Base-by-base conservation (phyloP, 2,113 vertebrate genomes). In the Forbesichthys papilliferus region DNA sequence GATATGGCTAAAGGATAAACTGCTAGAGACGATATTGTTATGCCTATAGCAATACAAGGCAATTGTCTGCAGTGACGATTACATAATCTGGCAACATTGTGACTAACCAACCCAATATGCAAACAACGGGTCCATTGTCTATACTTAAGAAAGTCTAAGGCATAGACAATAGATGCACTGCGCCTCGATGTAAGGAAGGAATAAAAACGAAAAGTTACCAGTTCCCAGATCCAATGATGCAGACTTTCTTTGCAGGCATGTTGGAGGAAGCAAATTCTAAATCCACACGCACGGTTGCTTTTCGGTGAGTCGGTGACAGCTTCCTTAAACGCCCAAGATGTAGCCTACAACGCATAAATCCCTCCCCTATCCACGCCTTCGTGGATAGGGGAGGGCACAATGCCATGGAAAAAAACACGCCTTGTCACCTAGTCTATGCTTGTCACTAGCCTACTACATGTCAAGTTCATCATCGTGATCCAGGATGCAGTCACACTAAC, bases 161-260 rank as follows among this genome's bases (percentile, higher is more conserved):
- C 1, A 27, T 27, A 27, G 27, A 27, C 27, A 27, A 27, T 27
- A 3, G 27, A 27, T 27, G 27, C 27, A 52, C 51, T 13, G n/a
- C 13, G 13, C 52, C 4, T 42, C 36, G 36, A 42, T 5, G 36
- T 42, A 42, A 42, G 36, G 5, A 42, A 54, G 6, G 9, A 27
- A 2, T 2, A 27, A 27, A 27, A 27, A 27, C 27, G 27, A 27
- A 27, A 54, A 49, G 2, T 75, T 86, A 94, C 94, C 94, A 95
- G 86, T 95, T 95, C 61, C 94, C 94, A 10, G 94, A 94, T 73
- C 94, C 94, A n/a, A 95, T 77, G 88, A 95, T 93, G 90, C 92
- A 94, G 53, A 94, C 88, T 78, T 92, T 93, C 64, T 82, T 89
- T 16, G 65, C 86, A 11, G 90, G 85, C 90, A 92, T 92, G 64